A percentile compares a stretch with the other conserved stretches of the same genome.
These are phyloP conservation scores for Melipona beecheii DNA, from an alignment of 2,888 invertebrate genomes.

Conservation along the genomic window DNA sequence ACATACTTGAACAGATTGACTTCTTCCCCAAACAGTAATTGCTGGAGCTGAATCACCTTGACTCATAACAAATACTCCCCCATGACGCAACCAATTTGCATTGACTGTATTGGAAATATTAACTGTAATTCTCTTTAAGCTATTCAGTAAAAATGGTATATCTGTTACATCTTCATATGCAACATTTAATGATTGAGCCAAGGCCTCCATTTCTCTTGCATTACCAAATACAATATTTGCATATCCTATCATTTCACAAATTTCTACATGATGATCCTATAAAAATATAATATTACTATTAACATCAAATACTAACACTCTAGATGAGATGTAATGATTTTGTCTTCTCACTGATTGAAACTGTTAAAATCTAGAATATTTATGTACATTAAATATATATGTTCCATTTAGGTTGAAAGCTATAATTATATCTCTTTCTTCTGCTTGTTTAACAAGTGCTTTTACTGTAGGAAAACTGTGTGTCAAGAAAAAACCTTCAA, in stretches of 20 bases:
- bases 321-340: background rate
- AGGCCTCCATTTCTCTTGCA: conserved; percentile 78
- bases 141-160: conserved; percentile 79
- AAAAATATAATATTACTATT: conserved; percentile 35
- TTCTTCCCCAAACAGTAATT: conserved; percentile 80
- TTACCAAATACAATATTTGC: conserved; percentile 81
- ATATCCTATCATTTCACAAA: conserved; percentile 80
- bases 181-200: conserved; percentile 76
- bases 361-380: background rate
- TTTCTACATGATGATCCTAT: conserved; percentile 77
- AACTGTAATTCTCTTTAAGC: conserved; percentile 76
- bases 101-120: conserved; percentile 73
- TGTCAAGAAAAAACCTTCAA: conserved; percentile 83
- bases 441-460: conserved; percentile 77
- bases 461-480: conserved; percentile 81
- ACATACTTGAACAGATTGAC: conserved; percentile 75
- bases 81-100: conserved; percentile 76
- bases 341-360: background rate
- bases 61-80: conserved; percentile 79
- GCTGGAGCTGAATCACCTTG: conserved; percentile 79
- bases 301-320: background rate
- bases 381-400: conserved; percentile 80
- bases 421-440: conserved; percentile 77
- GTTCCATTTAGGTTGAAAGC: conserved; percentile 82
- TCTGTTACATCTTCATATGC: conserved; percentile 76